Percentiles rank a stretch among this genome's conserved stretches.
Conservation (phyloP, 2,888 invertebrate species). For the Colletes collaris region DNA sequence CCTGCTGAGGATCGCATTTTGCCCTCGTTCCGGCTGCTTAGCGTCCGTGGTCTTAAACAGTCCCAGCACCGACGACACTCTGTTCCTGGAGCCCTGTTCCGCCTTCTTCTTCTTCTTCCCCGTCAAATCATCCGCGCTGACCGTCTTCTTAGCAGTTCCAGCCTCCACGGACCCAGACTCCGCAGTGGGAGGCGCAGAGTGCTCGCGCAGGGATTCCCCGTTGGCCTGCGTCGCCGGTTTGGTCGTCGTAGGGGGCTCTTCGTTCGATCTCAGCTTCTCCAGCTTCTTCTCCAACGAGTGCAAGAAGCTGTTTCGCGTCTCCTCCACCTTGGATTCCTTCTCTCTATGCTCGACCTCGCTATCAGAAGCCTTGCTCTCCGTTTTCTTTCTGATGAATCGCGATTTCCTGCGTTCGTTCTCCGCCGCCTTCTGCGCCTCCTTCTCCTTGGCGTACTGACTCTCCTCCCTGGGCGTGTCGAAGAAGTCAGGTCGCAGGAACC, state of each 20-base stretch:
- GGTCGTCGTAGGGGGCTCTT: conserved; percentile 76
- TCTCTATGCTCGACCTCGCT: conserved; percentile 61
- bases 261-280: conserved; percentile 77
- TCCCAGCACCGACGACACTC: conserved; percentile 90
- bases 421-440: conserved; percentile 80
- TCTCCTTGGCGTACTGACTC: conserved; percentile 85
- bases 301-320: conserved; percentile 85
- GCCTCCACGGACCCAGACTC: conserved; percentile 35
- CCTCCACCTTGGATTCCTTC: conserved; percentile 71
- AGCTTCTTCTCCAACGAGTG: conserved; percentile 89
- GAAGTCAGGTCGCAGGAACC: conserved; percentile 91
- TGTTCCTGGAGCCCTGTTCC: conserved; percentile 85
- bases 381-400: conserved; percentile 89
- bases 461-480: conserved; percentile 89
- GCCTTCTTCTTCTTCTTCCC: conserved; percentile 80
- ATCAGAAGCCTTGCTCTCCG: conserved; percentile 85
- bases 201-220: conserved; percentile 79
- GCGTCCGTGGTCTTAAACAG: conserved; percentile 87
- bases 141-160: conserved; percentile 31
- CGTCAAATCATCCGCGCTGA: conserved; percentile 83
- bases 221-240: conserved; percentile 75
- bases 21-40: conserved; percentile 60
- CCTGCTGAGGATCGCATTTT: conserved; percentile 78
- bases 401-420: conserved; percentile 86
- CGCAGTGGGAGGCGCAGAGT: conserved; percentile 69